phyloP scores from a whole-genome alignment of 2,888 invertebrate species.

The Dusona sp. region DNA sequence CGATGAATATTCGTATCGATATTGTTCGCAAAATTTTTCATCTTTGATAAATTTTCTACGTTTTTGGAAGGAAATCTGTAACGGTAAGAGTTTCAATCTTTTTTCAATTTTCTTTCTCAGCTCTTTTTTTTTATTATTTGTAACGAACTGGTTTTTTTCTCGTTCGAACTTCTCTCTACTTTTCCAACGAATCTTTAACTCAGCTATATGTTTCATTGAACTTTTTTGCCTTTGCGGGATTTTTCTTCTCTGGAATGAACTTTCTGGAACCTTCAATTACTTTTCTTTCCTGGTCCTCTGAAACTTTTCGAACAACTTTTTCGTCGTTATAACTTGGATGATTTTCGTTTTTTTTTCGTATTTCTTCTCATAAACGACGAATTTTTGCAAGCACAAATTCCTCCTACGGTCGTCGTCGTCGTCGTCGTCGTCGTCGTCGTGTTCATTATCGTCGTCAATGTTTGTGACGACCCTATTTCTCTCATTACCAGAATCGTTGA shows the following conservation, averaged over 20 bases:
- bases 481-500: slow-evolving; percentile 80
- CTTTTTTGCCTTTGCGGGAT: neutral
- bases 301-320: neutral
- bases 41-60: neutral
- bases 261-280: neutral
- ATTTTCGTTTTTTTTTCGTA: neutral
- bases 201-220: neutral
- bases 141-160: slow-evolving; percentile 26
- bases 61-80: neutral
- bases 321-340: neutral
- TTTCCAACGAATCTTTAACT: slow-evolving; percentile 2
- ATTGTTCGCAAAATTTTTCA: neutral
- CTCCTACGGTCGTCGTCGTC: neutral
- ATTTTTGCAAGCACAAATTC: neutral
- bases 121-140: neutral
- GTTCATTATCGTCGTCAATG: slow-evolving; percentile 14
- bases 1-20: too few species aligned
- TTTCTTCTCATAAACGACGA: neutral
- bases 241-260: neutral
- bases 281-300: neutral
- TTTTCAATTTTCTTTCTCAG: neutral
- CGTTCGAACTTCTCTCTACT: neutral
- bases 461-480: slow-evolving; percentile 35
- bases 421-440: neutral
- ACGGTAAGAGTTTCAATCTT: neutral